Percentiles rank a stretch among this genome's conserved stretches.
phyloP scores from a whole-genome alignment of 2,113 vertebrate genomes.

The Pseudopipra pipra region DNA sequence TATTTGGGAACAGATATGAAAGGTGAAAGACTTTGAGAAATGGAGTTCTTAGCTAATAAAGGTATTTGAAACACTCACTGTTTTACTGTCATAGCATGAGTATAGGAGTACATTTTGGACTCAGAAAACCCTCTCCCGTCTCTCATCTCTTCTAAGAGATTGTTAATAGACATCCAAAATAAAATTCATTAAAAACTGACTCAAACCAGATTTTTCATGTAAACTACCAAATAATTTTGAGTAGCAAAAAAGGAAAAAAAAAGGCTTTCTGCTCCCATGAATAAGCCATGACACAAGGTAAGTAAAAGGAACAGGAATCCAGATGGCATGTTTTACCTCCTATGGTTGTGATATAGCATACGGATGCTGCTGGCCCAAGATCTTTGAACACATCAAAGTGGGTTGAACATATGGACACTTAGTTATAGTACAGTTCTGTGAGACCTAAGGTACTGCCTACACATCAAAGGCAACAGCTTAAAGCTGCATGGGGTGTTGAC shows the following conservation, averaged over 20 bases:
- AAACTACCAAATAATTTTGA: background rate
- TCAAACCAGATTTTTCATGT: background rate
- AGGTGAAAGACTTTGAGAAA: background rate
- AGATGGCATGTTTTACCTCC: slow-evolving; percentile 37
- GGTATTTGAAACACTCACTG: background rate
- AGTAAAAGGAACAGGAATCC: background rate
- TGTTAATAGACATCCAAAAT: background rate
- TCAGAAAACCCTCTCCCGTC: background rate
- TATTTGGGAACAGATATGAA: background rate
- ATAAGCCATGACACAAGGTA: background rate
- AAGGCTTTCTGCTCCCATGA: background rate
- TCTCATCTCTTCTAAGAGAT: background rate
- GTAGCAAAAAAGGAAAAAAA: background rate
- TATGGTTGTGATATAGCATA: slow-evolving; percentile 20
- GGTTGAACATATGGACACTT: slow-evolving; percentile 57
- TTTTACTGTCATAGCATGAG: background rate
- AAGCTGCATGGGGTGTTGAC: slow-evolving; percentile 21
- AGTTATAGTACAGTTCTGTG: background rate
- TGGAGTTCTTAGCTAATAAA: background rate
- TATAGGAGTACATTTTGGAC: background rate
- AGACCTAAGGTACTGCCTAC: slow-evolving; percentile 54
- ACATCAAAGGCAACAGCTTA: slow-evolving; percentile 51
- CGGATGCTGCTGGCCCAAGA: slow-evolving; percentile 40
- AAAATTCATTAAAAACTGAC: background rate
- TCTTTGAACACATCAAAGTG: slow-evolving; percentile 22